Evolutionary conservation across 2,797 vertebrate genomes (phyloP).

Genomic region (Cossypha polioptera): DNA sequence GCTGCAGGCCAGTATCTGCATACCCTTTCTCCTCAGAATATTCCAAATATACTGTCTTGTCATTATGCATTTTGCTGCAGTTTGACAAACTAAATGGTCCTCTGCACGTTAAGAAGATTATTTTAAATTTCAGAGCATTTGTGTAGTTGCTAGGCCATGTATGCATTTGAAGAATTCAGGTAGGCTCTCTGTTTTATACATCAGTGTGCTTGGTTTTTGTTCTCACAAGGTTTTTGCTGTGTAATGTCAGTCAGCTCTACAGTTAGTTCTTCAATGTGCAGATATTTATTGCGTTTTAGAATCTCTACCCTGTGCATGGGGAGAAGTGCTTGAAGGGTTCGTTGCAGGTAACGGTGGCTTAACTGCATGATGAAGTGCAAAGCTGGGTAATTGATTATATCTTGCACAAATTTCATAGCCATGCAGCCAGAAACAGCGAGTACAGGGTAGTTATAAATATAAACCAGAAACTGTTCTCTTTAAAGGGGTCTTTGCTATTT

Average conservation of each 20-base stretch:
- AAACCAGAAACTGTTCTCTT: constrained; percentile 52
- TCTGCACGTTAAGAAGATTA: constrained; percentile 65
- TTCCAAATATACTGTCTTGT: constrained; percentile 69
- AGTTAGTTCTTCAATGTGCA: constrained; percentile 36
- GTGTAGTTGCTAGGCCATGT: constrained; percentile 84
- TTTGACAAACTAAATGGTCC: constrained; percentile 76
- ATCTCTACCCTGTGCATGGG: constrained; percentile 1
- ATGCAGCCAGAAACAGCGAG: constrained; percentile 25
- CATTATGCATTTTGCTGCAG: constrained; percentile 70
- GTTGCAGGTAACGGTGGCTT: constrained; percentile 40
- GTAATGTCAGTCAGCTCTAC: constrained; percentile 74
- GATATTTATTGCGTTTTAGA: background rate
- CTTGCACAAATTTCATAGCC: constrained; percentile 27
- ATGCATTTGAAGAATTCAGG: constrained; percentile 95
- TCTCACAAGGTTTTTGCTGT: constrained; percentile 75
- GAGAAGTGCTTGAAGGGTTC: constrained; percentile 40
- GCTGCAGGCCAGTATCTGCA: constrained; percentile 82
- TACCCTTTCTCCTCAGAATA: constrained; percentile 75
- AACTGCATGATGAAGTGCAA: constrained; percentile 58
- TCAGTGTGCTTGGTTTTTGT: constrained; percentile 71
- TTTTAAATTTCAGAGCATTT: constrained; percentile 65
- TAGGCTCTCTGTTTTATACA: constrained; percentile 75
- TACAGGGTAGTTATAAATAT: constrained; percentile 57
- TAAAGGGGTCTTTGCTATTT: constrained; percentile 68
- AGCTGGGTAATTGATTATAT: constrained; percentile 59